Conservation (phyloP, 2,797 vertebrate species). For the Vespertilio murinus region DNA sequence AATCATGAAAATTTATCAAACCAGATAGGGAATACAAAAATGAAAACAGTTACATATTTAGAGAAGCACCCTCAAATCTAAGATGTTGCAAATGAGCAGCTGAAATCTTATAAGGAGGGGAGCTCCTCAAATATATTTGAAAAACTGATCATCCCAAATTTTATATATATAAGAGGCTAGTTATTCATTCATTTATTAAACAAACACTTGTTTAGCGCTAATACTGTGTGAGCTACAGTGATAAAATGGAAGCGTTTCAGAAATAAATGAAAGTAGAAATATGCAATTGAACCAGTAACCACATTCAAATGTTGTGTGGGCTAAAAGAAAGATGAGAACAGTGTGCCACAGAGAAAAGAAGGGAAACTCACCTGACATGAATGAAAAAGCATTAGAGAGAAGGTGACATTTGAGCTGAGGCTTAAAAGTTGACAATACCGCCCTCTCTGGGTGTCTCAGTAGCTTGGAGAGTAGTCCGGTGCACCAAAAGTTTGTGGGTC, state of each 20-base stretch:
- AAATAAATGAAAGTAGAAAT: conserved; percentile 2
- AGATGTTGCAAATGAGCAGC: conserved; percentile 20
- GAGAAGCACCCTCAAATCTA: conserved; percentile 32
- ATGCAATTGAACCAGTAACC: neutral
- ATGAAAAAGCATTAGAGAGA: neutral
- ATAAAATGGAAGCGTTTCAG: conserved; percentile 14
- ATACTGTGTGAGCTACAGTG: neutral
- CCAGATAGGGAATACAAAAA: conserved; percentile 13
- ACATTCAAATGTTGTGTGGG: neutral
- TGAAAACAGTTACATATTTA: conserved; percentile 36
- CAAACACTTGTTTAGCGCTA: conserved; percentile 18
- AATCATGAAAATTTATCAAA: conserved; percentile 57
- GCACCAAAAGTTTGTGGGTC: neutral
- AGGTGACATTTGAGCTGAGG: neutral
- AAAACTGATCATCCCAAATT: neutral
- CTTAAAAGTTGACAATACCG: neutral
- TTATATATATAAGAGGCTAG: neutral
- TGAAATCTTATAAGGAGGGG: neutral
- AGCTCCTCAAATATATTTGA: neutral
- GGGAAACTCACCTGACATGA: neutral
- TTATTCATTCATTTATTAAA: conserved; percentile 30
- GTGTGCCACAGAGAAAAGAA: neutral
- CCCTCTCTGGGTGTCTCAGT: neutral
- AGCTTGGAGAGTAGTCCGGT: neutral
- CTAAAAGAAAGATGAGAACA: neutral